Evolutionary conservation across 2,888 invertebrate genomes (phyloP).

Genomic region (Dusona sp.): DNA sequence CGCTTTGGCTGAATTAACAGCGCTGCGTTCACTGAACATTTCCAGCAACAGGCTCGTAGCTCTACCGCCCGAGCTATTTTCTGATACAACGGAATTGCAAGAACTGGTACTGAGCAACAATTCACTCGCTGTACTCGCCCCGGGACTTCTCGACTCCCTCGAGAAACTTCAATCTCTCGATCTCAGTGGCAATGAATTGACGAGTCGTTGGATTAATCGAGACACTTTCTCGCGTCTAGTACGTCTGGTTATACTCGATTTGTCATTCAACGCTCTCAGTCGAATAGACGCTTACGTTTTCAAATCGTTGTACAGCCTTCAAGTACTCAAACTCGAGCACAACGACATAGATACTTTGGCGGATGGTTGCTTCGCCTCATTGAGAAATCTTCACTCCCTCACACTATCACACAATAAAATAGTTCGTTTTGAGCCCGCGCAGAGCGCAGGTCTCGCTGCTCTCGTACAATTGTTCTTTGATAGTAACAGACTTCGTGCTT

Average conservation of each 20-base stretch:
- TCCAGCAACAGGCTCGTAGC: constrained; percentile 92
- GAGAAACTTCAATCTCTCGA: constrained; percentile 91
- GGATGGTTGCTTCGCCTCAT: constrained; percentile 90
- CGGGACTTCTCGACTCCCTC: constrained; percentile 90
- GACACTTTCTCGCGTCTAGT: constrained; percentile 92
- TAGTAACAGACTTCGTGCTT: constrained; percentile 89
- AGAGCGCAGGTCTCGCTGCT: constrained; percentile 91
- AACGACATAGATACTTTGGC: constrained; percentile 90
- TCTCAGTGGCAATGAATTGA: constrained; percentile 90
- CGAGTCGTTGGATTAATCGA: constrained; percentile 91
- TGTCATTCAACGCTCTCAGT: constrained; percentile 90
- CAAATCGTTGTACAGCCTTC: constrained; percentile 90
- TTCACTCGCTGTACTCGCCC: constrained; percentile 90
- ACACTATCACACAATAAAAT: constrained; percentile 91
- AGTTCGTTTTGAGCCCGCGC: constrained; percentile 88
- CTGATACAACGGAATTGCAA: constrained; percentile 89
- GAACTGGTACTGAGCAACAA: constrained; percentile 92
- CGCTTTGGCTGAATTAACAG: constrained; percentile 89
- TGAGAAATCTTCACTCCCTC: constrained; percentile 91
- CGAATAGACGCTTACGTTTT: constrained; percentile 90
- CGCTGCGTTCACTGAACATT: constrained; percentile 90
- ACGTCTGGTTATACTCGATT: constrained; percentile 90
- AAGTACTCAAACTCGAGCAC: constrained; percentile 90
- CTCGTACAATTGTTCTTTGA: constrained; percentile 91
- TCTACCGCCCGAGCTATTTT: constrained; percentile 92